These are phyloP conservation scores for Hippocampus barbouri DNA, from an alignment of 2,113 vertebrate species.

Conservation along the genomic window DNA sequence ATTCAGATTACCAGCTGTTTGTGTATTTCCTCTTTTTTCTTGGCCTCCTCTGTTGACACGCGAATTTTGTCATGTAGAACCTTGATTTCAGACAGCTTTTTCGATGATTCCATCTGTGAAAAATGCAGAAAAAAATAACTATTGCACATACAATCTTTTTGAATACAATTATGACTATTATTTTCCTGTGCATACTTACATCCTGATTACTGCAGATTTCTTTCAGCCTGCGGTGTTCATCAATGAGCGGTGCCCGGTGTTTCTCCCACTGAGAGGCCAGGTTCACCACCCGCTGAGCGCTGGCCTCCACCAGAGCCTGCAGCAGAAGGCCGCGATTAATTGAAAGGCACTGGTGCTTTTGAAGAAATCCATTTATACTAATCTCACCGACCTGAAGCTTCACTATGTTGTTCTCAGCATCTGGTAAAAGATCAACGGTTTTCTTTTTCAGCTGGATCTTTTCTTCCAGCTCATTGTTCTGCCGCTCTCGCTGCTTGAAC, in stretches of 20 bases:
- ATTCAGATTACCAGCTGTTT: constrained; percentile 76
- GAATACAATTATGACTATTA: background rate
- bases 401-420: constrained; percentile 75
- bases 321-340: background rate
- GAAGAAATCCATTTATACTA: background rate
- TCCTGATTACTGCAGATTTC: constrained; percentile 79
- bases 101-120: constrained; percentile 80
- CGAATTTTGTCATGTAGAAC: constrained; percentile 82
- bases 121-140: background rate
- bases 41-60: constrained; percentile 80
- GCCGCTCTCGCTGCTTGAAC: constrained; percentile 68
- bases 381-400: constrained; percentile 80
- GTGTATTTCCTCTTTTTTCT: constrained; percentile 81
- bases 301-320: constrained; percentile 81
- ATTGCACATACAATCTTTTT: background rate
- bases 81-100: constrained; percentile 80
- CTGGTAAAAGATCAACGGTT: constrained; percentile 78
- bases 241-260: constrained; percentile 80
- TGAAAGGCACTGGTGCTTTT: background rate
- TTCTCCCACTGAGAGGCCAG: constrained; percentile 88
- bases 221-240: constrained; percentile 80
- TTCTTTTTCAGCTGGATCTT: constrained; percentile 76
- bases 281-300: constrained; percentile 78
- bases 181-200: constrained; percentile 52
- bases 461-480: constrained; percentile 67